phyloP scores from a whole-genome alignment of 2,888 invertebrate species.

The Polydrusus pterygomalis region DNA sequence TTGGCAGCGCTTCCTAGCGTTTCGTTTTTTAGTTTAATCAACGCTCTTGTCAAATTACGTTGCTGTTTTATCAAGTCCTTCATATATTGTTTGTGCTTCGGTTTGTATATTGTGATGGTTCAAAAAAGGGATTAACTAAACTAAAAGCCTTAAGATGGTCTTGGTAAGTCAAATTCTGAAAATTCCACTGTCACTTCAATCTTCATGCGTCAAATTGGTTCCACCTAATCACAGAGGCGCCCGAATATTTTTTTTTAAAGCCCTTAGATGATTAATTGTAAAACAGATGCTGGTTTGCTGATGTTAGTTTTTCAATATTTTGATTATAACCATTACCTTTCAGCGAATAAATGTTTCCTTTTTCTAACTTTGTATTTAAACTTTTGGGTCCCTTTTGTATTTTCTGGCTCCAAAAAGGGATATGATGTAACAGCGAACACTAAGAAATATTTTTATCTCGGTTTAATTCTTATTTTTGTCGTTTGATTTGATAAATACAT shows the following conservation, averaged over 20 bases:
- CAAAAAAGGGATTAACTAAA: conserved; percentile 34
- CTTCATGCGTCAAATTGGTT: conserved; percentile 29
- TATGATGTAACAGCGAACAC: no score
- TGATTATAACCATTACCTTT: no score
- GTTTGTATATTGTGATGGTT: conserved; percentile 49
- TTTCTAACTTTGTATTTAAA: no score
- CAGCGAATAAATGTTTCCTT: no score
- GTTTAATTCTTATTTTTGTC: no score
- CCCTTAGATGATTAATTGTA: no score
- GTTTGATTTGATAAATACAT: no score
- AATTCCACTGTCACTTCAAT: conserved; percentile 16
- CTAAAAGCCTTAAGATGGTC: conserved; percentile 22
- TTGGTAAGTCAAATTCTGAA: conserved; percentile 41
- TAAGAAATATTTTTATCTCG: no score
- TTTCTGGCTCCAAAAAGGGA: neutral
- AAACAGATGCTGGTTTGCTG: no score
- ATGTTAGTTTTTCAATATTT: no score
- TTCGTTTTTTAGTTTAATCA: conserved; percentile 51
- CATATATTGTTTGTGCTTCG: conserved; percentile 25
- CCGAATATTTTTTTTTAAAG: conserved; percentile 2
- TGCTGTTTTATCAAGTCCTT: conserved; percentile 31
- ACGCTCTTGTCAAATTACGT: conserved; percentile 43
- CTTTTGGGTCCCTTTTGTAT: no score
- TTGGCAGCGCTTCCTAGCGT: conserved; percentile 55
- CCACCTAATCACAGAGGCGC: conserved; percentile 40